Percentiles rank a stretch among this genome's conserved stretches.
Evolutionary conservation across 1,140 invertebrate genomes (phyloP).

Genomic region (Drosophila trapezifrons): DNA sequence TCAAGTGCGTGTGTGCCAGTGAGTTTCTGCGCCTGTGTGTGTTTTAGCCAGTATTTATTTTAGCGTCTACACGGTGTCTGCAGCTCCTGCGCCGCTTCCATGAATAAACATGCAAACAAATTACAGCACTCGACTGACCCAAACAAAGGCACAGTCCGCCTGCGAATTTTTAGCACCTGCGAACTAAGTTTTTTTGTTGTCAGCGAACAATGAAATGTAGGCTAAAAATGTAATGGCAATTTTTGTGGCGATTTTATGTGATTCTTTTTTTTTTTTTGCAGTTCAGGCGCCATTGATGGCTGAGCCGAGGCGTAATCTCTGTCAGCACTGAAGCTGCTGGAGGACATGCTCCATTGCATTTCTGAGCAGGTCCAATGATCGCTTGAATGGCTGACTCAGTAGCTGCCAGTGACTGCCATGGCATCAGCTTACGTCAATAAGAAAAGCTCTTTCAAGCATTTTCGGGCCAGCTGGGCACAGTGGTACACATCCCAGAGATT

Average conservation of each 20-base stretch:
- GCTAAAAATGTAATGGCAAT: constrained; percentile 71
- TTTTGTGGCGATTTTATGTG: constrained; percentile 8
- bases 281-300: constrained; percentile 7
- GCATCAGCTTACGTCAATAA: constrained; percentile 11
- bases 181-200: constrained; percentile 21
- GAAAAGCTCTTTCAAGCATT: constrained; percentile 40
- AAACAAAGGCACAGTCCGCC: constrained; percentile 37
- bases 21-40: constrained; percentile 5
- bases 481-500: not conserved
- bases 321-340: constrained; percentile 31
- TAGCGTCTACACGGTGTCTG: constrained; percentile 70
- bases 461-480: constrained; percentile 12
- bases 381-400: constrained; percentile 56
- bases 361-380: constrained; percentile 60
- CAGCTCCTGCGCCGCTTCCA: constrained; percentile 40
- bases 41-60: constrained; percentile 59
- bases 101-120: constrained; percentile 74
- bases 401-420: constrained; percentile 15
- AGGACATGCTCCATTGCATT: constrained; percentile 61
- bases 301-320: constrained; percentile 32
- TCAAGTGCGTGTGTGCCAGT: constrained; percentile 14
- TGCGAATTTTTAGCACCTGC: constrained; percentile 57
- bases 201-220: constrained; percentile 61
- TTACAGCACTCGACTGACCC: constrained; percentile 59
- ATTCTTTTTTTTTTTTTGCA: not conserved